Evolutionary conservation across 2,797 vertebrate genomes (phyloP).

Genomic region (Todus mexicanus): DNA sequence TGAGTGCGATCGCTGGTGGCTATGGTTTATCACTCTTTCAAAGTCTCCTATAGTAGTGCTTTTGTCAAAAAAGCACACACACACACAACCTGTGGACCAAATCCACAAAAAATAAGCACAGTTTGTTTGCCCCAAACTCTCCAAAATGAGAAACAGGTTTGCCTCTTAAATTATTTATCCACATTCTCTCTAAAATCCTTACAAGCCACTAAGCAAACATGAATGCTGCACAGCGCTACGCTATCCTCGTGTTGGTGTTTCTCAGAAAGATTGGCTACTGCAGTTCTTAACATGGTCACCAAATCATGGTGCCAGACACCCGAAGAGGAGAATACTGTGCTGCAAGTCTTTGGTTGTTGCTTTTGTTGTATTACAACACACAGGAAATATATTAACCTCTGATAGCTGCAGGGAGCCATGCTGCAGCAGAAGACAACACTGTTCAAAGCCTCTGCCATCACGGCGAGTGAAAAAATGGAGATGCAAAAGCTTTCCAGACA

Average conservation of each 20-base stretch:
- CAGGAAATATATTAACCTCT: neutral
- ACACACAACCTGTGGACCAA: neutral
- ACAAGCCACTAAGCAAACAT: neutral
- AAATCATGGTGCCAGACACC: neutral
- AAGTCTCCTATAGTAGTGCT: neutral
- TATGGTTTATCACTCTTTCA: neutral
- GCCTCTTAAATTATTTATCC: neutral
- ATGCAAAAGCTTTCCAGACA: neutral
- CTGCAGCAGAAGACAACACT: neutral
- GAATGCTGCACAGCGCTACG: rapidly evolving
- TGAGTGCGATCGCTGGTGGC: neutral
- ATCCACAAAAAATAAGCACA: neutral
- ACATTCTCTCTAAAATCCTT: neutral
- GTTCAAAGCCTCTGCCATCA: neutral
- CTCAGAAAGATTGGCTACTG: neutral
- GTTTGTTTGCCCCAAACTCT: neutral
- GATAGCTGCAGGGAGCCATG: neutral
- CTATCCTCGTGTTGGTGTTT: rapidly evolving
- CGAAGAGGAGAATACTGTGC: neutral
- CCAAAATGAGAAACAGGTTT: neutral
- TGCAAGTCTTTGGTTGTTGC: neutral
- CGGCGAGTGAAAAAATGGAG: neutral
- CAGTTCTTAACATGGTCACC: neutral
- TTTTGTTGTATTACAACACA: neutral
- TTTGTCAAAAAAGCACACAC: neutral